Base-by-base conservation (phyloP, 2,113 vertebrate species). In the Polypterus bichir region DNA sequence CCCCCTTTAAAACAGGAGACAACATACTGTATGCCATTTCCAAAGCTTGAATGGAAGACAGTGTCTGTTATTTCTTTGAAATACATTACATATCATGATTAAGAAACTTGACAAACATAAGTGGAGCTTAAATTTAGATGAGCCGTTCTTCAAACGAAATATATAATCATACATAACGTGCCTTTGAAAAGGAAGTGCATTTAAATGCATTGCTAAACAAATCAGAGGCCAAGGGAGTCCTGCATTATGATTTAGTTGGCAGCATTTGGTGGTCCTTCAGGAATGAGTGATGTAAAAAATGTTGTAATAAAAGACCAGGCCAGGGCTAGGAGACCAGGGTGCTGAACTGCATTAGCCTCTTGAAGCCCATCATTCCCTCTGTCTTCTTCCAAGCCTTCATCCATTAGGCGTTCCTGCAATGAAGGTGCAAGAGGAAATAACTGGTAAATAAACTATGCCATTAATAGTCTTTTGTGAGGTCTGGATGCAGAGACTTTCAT, bases 201-300 rank as follows among this genome's bases (percentile, higher is more conserved):
- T 79, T 72, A 79, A 73, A 79, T 27, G 27, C 27, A 27, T 27
- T 27, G 27, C 51, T 54, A 62, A 6, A 6, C 46, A n/a, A 62
- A 54, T 7, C 8, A 54, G 46, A 62, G 52, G 51, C 27, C 27
- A 27, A 27, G 27, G 27, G 27, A 27, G 27, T 27, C 27, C 27
- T 27, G 27, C 27, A 27, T 27, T 27, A 27, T 27, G n/a, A 62
- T 47, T 85, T 83, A 98, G 81, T 97, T 97, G 70, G 88, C 92
- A 66, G 91, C 90, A 63, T 94, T 92, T 10, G 89, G 89, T 66
- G 91, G 88, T 3, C 92, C 93, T 79, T 97, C 95, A 1, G 95
- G 95, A 66, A 98, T 95, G 4, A 98, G 89, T 0, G 95, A 98
- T 64, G 93, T 94, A 70, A 98, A 98, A 80, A 98, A 97, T 9